These are phyloP conservation scores for Drosophila nigromelanica DNA, from an alignment of 1,140 invertebrate species.

Conservation along the genomic window DNA sequence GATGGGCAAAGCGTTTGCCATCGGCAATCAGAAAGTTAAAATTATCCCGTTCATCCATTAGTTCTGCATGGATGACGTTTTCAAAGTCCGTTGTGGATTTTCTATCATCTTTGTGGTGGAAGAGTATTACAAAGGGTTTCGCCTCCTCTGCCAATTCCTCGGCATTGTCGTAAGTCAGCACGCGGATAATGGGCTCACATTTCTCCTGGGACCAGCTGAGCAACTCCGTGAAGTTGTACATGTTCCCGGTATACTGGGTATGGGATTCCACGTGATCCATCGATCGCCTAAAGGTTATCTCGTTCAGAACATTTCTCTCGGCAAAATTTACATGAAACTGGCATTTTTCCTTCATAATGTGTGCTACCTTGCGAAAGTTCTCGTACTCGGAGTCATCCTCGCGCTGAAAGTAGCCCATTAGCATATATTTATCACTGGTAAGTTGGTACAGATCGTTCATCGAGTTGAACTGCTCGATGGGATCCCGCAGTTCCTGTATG, in stretches of 20 bases:
- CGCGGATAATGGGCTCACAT: constrained; percentile 39
- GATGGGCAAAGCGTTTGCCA: constrained; percentile 28
- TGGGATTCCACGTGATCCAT: constrained; percentile 2
- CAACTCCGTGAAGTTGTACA: constrained; percentile 9
- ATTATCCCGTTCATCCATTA: constrained; percentile 4
- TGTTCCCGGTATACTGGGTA: constrained; percentile 32
- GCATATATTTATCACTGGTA: constrained; percentile 92
- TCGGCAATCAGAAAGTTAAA: constrained; percentile 50
- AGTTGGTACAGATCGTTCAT: constrained; percentile 90
- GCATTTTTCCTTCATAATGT: constrained; percentile 96
- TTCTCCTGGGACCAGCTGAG: constrained; percentile 16
- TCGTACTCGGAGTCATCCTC: constrained; percentile 91
- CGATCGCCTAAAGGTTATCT: constrained; percentile 22
- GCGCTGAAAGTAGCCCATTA: constrained; percentile 96
- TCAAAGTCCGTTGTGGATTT: constrained; percentile 33
- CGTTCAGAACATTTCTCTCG: constrained; percentile 85
- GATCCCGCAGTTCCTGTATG: constrained; percentile 95
- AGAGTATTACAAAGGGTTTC: constrained; percentile 48
- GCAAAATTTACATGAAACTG: constrained; percentile 96
- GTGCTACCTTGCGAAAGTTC: constrained; percentile 91
- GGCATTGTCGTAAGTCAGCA: constrained; percentile 61
- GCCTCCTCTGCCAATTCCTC: constrained; percentile 51
- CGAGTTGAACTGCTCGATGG: constrained; percentile 90
- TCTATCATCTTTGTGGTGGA: constrained; percentile 35
- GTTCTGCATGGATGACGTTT: constrained; percentile 1